These are phyloP conservation scores for Mormoops blainvillei DNA, from an alignment of 2,113 vertebrate species.

Conservation along the genomic window DNA sequence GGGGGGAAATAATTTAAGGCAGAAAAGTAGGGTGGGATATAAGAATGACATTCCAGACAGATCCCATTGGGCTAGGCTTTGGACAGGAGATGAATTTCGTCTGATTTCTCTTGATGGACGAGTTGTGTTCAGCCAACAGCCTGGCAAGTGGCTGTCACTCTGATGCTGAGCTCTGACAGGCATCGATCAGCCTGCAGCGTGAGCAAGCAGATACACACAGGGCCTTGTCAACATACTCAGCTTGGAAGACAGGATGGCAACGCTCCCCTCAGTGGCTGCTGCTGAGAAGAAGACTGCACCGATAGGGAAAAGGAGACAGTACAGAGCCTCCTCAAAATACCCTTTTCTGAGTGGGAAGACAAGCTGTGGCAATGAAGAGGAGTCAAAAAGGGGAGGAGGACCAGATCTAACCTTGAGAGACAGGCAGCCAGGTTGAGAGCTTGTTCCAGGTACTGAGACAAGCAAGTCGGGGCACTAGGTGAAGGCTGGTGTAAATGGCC, in stretches of 20 bases:
- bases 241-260: not conserved
- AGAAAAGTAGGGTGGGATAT: not conserved
- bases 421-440: not conserved
- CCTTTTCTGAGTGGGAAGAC: not conserved
- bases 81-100: constrained; percentile 65
- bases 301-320: not conserved
- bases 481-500: not conserved
- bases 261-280: not conserved
- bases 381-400: not conserved
- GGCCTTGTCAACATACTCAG: not conserved
- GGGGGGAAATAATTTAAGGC: not conserved
- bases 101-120: constrained; percentile 70
- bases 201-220: constrained; percentile 36
- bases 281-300: not conserved
- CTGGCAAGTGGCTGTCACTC: constrained; percentile 59
- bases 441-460: not conserved
- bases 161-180: constrained; percentile 62
- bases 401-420: not conserved
- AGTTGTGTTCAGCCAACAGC: constrained; percentile 69
- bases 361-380: not conserved
- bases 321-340: not conserved
- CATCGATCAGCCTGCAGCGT: constrained; percentile 64
- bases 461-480: not conserved
- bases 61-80: constrained; percentile 7
- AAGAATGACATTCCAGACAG: constrained; percentile 40